phyloP scores from a whole-genome alignment of 2,113 vertebrate genomes.

The Python bivittatus region DNA sequence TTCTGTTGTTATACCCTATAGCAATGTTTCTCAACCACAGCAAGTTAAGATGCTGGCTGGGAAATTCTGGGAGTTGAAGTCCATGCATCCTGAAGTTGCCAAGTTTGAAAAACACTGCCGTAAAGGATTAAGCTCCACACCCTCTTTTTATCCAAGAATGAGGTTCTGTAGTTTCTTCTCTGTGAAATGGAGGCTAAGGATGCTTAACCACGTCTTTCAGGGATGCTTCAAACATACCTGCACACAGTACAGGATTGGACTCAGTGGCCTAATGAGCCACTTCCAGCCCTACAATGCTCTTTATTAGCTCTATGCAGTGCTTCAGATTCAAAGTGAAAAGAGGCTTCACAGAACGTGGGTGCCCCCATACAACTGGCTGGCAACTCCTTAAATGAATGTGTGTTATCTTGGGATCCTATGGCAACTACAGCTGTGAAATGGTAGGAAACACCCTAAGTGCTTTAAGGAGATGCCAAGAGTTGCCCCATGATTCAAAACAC shows the following conservation, averaged over 20 bases:
- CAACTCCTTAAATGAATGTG: not conserved
- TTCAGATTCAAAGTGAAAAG: not conserved
- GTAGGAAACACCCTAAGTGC: not conserved
- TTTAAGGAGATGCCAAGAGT: not conserved
- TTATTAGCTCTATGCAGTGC: not conserved
- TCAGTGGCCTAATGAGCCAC: not conserved
- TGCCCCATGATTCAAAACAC: not conserved
- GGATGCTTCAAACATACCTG: not conserved
- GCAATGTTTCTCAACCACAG: too few species aligned
- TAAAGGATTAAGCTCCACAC: not conserved
- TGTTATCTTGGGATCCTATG: not conserved
- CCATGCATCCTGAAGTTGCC: not conserved
- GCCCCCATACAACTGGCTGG: not conserved
- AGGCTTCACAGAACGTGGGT: not conserved
- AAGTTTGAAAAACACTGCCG: not conserved
- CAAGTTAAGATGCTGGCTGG: not conserved
- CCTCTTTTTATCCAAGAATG: not conserved
- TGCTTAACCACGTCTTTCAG: not conserved
- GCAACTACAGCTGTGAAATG: not conserved
- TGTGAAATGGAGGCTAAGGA: not conserved
- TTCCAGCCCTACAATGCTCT: not conserved
- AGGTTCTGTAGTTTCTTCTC: not conserved
- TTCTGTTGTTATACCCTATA: too few species aligned
- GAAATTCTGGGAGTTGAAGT: not conserved
- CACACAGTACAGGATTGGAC: not conserved